Evolutionary conservation across 2,888 invertebrate species (phyloP).

Genomic region (Drepana falcataria): DNA sequence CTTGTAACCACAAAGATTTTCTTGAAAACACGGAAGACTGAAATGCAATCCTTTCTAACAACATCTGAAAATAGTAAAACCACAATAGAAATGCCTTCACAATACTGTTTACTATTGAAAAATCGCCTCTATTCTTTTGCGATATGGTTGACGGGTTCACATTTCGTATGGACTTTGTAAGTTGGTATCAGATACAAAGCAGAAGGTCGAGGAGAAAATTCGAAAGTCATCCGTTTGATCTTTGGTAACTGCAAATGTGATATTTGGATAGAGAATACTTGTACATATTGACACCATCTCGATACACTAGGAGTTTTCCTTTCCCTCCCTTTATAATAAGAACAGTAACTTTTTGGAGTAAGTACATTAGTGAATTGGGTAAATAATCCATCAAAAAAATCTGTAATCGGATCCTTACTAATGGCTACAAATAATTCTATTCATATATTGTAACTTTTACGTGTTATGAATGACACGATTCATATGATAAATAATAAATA

Average conservation of each 20-base stretch:
- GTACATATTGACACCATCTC: not conserved
- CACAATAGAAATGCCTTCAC: not conserved
- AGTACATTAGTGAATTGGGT: too few species aligned
- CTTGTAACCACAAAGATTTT: not conserved
- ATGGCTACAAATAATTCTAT: too few species aligned
- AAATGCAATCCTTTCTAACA: slow-evolving; percentile 1
- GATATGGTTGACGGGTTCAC: not conserved
- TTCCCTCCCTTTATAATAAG: too few species aligned
- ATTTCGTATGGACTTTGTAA: not conserved
- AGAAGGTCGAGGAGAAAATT: not conserved
- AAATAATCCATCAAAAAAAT: too few species aligned
- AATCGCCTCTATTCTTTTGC: not conserved
- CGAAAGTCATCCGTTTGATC: slow-evolving; percentile 1
- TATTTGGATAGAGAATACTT: not conserved
- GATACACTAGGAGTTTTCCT: too few species aligned
- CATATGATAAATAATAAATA: too few species aligned
- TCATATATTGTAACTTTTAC: too few species aligned
- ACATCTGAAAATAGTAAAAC: not conserved
- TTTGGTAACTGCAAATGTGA: slow-evolving; percentile 2
- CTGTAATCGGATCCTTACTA: too few species aligned
- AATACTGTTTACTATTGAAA: not conserved
- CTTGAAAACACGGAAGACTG: not conserved
- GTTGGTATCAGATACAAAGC: not conserved
- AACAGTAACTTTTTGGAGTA: too few species aligned
- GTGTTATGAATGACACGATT: too few species aligned